phyloP scores from a whole-genome alignment of 2,113 vertebrate species.

The Taxidea taxus region DNA sequence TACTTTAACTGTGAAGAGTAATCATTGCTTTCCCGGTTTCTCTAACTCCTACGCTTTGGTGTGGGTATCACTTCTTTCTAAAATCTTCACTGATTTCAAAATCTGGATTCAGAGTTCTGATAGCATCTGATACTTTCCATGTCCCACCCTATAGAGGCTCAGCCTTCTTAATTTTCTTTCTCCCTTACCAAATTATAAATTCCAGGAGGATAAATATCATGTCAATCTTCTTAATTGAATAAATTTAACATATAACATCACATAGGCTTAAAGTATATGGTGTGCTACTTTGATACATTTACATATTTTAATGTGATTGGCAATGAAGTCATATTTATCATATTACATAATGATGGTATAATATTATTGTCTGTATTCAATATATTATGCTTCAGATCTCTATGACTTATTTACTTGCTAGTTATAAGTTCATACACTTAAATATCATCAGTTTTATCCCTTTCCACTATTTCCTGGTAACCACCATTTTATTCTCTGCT shows the following conservation, averaged over 20 bases:
- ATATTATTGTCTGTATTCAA: not conserved
- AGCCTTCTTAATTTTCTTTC: not conserved
- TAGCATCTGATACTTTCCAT: accelerated
- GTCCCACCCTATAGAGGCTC: not conserved
- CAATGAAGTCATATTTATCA: not conserved
- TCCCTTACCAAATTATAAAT: not conserved
- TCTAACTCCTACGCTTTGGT: not conserved
- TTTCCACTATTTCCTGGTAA: not conserved
- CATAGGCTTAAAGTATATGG: not conserved
- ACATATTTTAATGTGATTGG: not conserved
- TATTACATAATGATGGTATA: not conserved
- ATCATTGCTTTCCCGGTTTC: not conserved
- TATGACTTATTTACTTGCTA: not conserved
- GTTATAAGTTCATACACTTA: not conserved
- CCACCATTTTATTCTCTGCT: not conserved
- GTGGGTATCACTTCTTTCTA: not conserved
- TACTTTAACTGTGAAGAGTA: not conserved
- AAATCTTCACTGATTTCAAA: not conserved
- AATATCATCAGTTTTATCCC: not conserved
- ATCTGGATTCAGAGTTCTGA: not conserved
- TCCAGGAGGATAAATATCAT: not conserved
- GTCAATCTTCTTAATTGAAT: not conserved
- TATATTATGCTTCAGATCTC: not conserved
- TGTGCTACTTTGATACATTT: not conserved
- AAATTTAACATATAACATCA: not conserved